Evolutionary conservation across 2,888 invertebrate species (phyloP).

Genomic region (Ischnus inquisitorius): DNA sequence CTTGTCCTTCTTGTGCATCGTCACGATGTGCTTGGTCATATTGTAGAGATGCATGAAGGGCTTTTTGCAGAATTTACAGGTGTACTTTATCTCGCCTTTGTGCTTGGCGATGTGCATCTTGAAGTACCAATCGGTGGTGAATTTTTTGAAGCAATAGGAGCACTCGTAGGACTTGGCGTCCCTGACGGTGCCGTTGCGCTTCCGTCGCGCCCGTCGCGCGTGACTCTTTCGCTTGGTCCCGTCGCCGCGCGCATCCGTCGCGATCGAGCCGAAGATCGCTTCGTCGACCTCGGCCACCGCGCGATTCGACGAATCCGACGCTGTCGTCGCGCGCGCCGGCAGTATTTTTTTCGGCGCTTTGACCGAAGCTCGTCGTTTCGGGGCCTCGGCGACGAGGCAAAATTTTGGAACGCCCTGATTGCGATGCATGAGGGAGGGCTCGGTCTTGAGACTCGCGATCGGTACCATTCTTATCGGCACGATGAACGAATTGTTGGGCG

Average conservation of each 20-base stretch:
- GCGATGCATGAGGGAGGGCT: conserved; percentile 80
- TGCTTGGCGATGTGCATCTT: conserved; percentile 81
- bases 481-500: conserved; percentile 77
- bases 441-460: conserved; percentile 80
- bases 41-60: conserved; percentile 78
- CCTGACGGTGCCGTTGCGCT: conserved; percentile 57
- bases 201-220: conserved; percentile 62
- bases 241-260: no score
- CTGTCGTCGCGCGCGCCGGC: not conserved
- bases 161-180: conserved; percentile 78
- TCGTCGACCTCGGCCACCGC: conserved; percentile 1
- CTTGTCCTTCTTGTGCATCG: conserved; percentile 73
- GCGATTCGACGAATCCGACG: not conserved
- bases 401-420: conserved; percentile 82
- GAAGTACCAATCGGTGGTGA: conserved; percentile 83
- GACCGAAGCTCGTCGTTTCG: not conserved
- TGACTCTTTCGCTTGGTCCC: no score
- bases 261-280: no score
- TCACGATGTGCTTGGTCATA: conserved; percentile 78
- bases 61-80: conserved; percentile 78
- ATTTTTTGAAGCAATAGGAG: conserved; percentile 78
- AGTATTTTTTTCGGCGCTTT: conserved; percentile 38
- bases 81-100: conserved; percentile 77
- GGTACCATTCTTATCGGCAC: conserved; percentile 82
- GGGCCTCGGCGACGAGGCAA: conserved; percentile 79